These are phyloP conservation scores for Lottia scabra DNA, from an alignment of 2,888 invertebrate species.

Conservation along the genomic window DNA sequence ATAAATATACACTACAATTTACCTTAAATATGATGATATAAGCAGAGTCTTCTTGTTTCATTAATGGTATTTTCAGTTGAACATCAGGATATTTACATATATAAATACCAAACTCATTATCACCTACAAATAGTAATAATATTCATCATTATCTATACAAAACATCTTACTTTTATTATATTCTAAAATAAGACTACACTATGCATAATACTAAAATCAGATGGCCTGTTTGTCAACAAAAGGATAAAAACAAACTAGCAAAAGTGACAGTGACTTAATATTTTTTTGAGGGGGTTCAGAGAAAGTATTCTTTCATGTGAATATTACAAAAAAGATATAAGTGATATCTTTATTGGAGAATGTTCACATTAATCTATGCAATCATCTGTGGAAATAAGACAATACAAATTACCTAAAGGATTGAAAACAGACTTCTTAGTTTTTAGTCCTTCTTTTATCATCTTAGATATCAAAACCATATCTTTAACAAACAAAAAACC, in stretches of 20 bases:
- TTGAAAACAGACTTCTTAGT: slow-evolving; percentile 35
- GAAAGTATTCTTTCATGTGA: not conserved
- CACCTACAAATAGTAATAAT: slow-evolving; percentile 35
- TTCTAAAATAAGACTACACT: too few relatives aligned
- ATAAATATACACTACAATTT: slow-evolving; percentile 8
- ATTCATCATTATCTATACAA: too few relatives aligned
- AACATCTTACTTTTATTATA: too few relatives aligned
- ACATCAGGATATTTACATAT: slow-evolving; percentile 54
- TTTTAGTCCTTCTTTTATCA: slow-evolving; percentile 46
- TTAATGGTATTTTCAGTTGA: slow-evolving; percentile 41
- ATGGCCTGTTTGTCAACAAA: too few relatives aligned
- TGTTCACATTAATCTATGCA: too few relatives aligned
- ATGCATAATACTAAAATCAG: too few relatives aligned
- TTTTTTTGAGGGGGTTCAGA: too few relatives aligned
- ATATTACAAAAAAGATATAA: not conserved
- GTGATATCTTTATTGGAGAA: too few relatives aligned
- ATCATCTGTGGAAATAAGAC: not conserved
- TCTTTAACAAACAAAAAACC: slow-evolving; percentile 38
- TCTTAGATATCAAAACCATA: slow-evolving; percentile 22
- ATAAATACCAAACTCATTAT: slow-evolving; percentile 50
- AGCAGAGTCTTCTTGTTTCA: slow-evolving; percentile 18
- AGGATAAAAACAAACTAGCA: too few relatives aligned
- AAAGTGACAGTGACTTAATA: too few relatives aligned
- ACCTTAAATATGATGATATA: slow-evolving; percentile 56
- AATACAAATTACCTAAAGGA: slow-evolving; percentile 40